phyloP scores from a whole-genome alignment of 2,113 vertebrate species.

The Herpetotheres cachinnans region DNA sequence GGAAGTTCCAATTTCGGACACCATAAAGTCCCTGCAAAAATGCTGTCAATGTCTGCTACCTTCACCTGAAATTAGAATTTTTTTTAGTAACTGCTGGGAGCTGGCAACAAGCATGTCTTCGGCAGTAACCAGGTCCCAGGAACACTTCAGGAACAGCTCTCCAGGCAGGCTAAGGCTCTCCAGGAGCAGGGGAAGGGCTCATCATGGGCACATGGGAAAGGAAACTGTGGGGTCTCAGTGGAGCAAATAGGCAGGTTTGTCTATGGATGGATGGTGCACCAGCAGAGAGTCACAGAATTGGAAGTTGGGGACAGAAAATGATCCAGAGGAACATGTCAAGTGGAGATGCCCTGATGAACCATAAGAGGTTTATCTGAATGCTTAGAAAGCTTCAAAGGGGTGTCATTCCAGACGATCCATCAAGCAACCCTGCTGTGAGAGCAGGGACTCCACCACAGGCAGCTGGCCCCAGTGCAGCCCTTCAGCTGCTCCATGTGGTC shows the following conservation, averaged over 20 bases:
- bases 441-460: neutral
- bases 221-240: neutral
- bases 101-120: neutral
- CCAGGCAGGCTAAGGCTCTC: neutral
- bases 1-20: neutral
- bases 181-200: neutral
- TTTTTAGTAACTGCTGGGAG: neutral
- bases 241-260: neutral
- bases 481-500: neutral
- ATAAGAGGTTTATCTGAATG: neutral
- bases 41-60: neutral
- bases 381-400: neutral
- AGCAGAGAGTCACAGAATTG: neutral
- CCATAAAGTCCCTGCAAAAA: neutral
- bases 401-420: neutral
- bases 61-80: neutral
- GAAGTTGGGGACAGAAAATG: neutral
- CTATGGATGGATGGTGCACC: neutral
- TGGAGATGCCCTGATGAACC: neutral
- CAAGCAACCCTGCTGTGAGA: neutral
- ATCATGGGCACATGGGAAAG: neutral
- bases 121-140: neutral
- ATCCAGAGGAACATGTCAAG: neutral
- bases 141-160: neutral
- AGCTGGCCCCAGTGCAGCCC: neutral